These are phyloP conservation scores for Congeria kusceri DNA, from an alignment of 2,888 invertebrate species.

Conservation along the genomic window DNA sequence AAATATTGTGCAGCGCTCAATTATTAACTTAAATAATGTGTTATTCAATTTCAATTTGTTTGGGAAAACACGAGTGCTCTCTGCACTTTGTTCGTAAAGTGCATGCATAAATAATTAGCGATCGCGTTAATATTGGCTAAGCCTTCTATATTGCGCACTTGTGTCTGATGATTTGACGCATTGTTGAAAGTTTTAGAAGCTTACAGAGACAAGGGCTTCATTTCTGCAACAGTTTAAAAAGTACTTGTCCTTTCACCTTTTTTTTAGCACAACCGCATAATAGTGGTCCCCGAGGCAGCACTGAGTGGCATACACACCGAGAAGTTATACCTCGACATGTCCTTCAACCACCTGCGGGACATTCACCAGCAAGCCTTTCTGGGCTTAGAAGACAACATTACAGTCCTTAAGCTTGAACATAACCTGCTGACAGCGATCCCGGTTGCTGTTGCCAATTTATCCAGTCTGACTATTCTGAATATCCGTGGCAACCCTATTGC, in stretches of 20 bases:
- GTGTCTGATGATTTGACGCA: no score
- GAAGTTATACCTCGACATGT: conserved; percentile 28
- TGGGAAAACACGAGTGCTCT: no score
- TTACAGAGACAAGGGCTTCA: no score
- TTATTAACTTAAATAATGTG: no score
- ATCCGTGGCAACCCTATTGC: conserved; percentile 21
- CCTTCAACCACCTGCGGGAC: conserved; percentile 6
- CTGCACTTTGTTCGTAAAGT: no score
- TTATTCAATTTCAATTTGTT: no score
- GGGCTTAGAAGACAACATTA: conserved; percentile 15
- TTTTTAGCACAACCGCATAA: conserved; percentile 27
- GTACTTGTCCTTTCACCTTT: neutral
- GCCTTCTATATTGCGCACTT: no score
- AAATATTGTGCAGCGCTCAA: no score
- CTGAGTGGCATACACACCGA: conserved; percentile 20
- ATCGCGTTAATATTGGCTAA: no score
- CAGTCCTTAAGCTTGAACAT: conserved; percentile 18
- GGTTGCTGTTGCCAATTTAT: conserved; percentile 12
- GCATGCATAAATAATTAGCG: no score
- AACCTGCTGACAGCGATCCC: conserved; percentile 19
- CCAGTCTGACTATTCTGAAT: conserved; percentile 14
- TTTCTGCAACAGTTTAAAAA: no score
- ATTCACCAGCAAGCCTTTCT: conserved; percentile 9
- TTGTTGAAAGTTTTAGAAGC: no score
- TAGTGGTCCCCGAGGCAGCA: conserved; percentile 10